Percentiles rank a stretch among this genome's conserved stretches.
phyloP scores from a whole-genome alignment of 2,113 vertebrate genomes.

The Ictalurus furcatus region DNA sequence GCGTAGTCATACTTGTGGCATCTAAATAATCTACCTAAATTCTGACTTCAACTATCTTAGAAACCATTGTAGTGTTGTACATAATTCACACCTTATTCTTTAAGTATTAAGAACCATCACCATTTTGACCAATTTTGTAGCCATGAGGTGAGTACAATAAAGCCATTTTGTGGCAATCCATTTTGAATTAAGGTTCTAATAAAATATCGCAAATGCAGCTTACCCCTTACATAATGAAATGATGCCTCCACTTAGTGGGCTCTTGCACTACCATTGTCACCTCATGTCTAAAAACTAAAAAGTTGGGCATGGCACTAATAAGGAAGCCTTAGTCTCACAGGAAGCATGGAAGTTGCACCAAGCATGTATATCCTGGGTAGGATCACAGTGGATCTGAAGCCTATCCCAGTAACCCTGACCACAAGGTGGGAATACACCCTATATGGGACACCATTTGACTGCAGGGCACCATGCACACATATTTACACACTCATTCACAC shows the following conservation, averaged over 20 bases:
- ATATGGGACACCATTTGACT: neutral
- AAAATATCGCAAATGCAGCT: neutral
- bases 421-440: neutral
- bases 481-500: neutral
- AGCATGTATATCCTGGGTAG: neutral
- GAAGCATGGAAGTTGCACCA: neutral
- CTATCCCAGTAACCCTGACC: neutral
- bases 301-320: neutral
- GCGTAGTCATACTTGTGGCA: neutral
- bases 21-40: neutral
- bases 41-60: neutral
- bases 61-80: neutral
- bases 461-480: neutral
- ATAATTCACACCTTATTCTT: neutral
- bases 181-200: neutral
- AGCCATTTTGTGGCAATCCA: neutral
- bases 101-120: neutral
- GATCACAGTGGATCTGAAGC: neutral
- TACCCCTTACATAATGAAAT: neutral
- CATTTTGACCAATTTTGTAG: neutral
- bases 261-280: neutral
- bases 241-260: neutral
- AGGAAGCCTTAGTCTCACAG: neutral
- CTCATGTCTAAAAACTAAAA: neutral
- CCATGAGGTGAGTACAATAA: neutral